These are phyloP conservation scores for Lymantria monacha DNA, from an alignment of 2,888 invertebrate species.

Conservation along the genomic window DNA sequence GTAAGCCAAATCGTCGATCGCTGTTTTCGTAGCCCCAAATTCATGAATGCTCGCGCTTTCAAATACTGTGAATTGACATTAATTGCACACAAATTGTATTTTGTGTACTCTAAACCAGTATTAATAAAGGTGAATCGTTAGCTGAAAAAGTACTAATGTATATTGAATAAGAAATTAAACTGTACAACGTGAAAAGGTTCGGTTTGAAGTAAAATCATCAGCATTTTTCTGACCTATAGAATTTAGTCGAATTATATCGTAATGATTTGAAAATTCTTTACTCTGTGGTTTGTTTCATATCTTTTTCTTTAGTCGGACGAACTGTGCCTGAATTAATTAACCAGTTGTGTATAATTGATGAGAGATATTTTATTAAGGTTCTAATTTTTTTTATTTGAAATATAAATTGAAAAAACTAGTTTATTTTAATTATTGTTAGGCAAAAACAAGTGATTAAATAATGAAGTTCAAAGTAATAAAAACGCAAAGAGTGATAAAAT, in stretches of 20 bases:
- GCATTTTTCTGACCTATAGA: conserved; percentile 2
- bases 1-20: background rate
- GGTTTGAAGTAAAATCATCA: conserved; percentile 6
- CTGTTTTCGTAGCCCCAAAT: conserved; percentile 11
- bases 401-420: too few relatives aligned
- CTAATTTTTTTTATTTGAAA: too few relatives aligned
- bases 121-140: conserved; percentile 32
- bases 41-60: conserved; percentile 25
- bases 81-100: conserved; percentile 40
- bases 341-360: too few relatives aligned
- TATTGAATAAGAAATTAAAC: conserved; percentile 15
- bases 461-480: too few relatives aligned
- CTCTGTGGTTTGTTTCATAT: too few relatives aligned
- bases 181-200: conserved; percentile 4
- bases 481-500: too few relatives aligned
- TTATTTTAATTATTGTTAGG: too few relatives aligned
- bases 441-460: too few relatives aligned
- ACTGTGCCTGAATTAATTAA: too few relatives aligned
- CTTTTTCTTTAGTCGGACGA: too few relatives aligned
- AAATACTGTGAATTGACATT: conserved; percentile 38
- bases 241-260: conserved; percentile 6
- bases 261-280: background rate
- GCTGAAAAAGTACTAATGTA: conserved; percentile 28
- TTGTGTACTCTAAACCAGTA: conserved; percentile 32
- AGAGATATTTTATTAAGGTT: too few relatives aligned